These are phyloP conservation scores for Latrodectus elegans DNA, from an alignment of 2,888 invertebrate species.

Conservation along the genomic window DNA sequence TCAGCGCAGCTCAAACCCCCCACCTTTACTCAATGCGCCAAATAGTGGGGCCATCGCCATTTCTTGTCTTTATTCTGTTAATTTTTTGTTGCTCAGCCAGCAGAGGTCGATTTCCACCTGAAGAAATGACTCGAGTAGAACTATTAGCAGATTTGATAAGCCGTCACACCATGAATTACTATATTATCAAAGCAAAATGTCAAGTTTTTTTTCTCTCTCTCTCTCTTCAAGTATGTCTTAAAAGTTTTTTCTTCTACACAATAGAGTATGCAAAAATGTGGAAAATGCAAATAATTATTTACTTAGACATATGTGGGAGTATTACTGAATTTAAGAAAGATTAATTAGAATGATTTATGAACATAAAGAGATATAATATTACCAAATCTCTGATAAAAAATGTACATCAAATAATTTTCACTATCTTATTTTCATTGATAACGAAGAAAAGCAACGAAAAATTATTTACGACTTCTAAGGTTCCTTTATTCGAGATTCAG, in stretches of 20 bases:
- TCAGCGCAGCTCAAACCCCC: slow-evolving; percentile 20
- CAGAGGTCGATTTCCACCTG: not conserved
- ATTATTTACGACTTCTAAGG: no score
- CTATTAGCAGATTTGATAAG: not conserved
- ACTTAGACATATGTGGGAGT: no score
- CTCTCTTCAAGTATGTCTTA: not conserved
- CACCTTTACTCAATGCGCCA: not conserved
- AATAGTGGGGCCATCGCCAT: slow-evolving; percentile 17
- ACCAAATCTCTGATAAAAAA: no score
- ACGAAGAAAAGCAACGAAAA: no score
- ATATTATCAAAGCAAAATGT: not conserved
- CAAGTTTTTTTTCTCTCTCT: not conserved
- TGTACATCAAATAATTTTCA: no score
- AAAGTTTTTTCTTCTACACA: not conserved
- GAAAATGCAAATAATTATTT: no score
- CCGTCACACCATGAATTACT: not conserved
- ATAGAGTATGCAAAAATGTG: no score
- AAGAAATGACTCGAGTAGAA: slow-evolving; percentile 8
- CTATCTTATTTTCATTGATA: no score
- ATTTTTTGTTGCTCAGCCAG: slow-evolving; percentile 15
- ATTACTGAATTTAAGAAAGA: no score
- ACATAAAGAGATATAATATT: no score
- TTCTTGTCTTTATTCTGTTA: slow-evolving; percentile 30
- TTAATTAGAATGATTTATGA: no score
- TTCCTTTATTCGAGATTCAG: no score